Evolutionary conservation across 1,140 invertebrate genomes (phyloP), one percentile per base, ranked within the genome.

Genomic region (Achatina immaculata): DNA sequence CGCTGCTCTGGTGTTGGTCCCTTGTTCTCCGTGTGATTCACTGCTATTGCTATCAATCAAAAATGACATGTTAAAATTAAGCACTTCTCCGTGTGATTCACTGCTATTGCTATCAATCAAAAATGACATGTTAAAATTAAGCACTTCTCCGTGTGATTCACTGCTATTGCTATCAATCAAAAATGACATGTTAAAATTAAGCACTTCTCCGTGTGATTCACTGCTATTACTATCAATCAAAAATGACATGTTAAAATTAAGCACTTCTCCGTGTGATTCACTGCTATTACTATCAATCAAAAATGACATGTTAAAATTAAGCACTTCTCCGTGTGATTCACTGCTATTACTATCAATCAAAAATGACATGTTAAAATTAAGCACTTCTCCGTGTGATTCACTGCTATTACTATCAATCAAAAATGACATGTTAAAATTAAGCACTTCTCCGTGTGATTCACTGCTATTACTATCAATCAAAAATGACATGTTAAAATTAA

Each of bases 1-100:
- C 48, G n/a, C 42, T 80, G 38, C 48, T 80, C 78, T 3, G 65
- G 42, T 38, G 55, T 66, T 24, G 66, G 78, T 11, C 68, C 36
- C 40, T 58, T 80, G 31, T 40, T 31, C 9, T 72, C 78, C 55
- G 68, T 51, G 6, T 68, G 58, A 19, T 43, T 62, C 34, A 78
- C 31, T 14, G 74, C 74, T 6, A 76, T 76, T 14, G 51, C 74
- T 76, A 36, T 9, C 16, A 48, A 71, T 6, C 21, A 43, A 11
- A 14, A 31, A 14, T 28, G 31, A 68, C 48, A 51, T 11, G 24
- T 14, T 11, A 24, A 51, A 51, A 51, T 51, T 51, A 51, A 51
- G 11, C 24, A 14, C 48, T 40, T 31, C 9, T 72, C 78, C 55
- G 68, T 51, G 6, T 68, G 58, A 19, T 43, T 62, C 34, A 78